Evolutionary conservation across 2,113 vertebrate genomes (phyloP).

Genomic region (Lonchura striata): DNA sequence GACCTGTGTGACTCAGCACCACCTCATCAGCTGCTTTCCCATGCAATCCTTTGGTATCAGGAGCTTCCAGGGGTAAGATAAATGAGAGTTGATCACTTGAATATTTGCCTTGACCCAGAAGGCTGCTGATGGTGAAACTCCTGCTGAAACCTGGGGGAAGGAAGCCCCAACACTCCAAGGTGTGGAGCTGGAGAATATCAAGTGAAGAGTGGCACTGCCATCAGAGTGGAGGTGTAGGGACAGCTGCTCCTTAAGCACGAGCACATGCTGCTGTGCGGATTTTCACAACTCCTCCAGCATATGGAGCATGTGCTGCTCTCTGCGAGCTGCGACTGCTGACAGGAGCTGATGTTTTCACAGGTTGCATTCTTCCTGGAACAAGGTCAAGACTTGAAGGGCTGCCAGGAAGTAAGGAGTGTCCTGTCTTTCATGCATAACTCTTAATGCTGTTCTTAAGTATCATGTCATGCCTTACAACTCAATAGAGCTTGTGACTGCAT

Average conservation of each 20-base stretch:
- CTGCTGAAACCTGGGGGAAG: background rate
- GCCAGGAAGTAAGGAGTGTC: background rate
- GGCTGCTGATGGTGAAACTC: background rate
- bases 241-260: background rate
- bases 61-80: background rate
- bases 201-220: background rate
- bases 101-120: background rate
- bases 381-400: background rate
- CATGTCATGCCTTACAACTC: background rate
- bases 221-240: background rate
- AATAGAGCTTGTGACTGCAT: background rate
- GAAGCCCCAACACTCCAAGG: background rate
- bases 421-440: background rate
- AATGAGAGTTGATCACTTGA: background rate
- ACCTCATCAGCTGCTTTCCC: background rate
- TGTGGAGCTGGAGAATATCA: background rate
- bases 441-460: background rate
- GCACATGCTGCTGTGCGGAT: background rate
- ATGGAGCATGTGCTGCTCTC: background rate
- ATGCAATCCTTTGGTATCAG: background rate
- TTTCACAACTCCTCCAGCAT: conserved; percentile 6
- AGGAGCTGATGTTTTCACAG: conserved; percentile 28
- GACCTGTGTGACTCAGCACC: background rate
- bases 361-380: background rate
- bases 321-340: background rate